phyloP scores from a whole-genome alignment of 2,888 invertebrate genomes.

The Drosophila nr. fundita region DNA sequence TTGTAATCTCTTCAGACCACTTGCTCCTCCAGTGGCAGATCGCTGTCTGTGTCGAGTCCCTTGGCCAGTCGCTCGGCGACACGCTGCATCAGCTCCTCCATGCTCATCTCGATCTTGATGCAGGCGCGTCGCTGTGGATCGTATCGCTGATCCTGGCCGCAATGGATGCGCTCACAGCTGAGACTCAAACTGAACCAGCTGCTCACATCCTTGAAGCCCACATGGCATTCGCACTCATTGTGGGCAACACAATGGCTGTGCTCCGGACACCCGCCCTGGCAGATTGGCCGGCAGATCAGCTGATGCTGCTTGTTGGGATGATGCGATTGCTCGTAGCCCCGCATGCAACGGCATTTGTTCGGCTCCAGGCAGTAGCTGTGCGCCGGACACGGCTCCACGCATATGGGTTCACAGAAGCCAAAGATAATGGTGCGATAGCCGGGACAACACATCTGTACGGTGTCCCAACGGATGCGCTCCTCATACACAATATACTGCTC shows the following conservation, averaged over 20 bases:
- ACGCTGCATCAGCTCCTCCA: conserved; percentile 81
- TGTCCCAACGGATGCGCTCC: conserved; percentile 79
- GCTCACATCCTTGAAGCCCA: conserved; percentile 82
- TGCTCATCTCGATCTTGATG: conserved; percentile 78
- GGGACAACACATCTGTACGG: conserved; percentile 74
- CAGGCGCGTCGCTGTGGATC: conserved; percentile 67
- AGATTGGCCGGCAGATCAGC: conserved; percentile 79
- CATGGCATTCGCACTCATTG: conserved; percentile 82
- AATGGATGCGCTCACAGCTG: conserved; percentile 77
- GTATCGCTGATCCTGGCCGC: conserved; percentile 77
- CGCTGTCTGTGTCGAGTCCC: conserved; percentile 47
- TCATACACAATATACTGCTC: conserved; percentile 74
- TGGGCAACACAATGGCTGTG: conserved; percentile 81
- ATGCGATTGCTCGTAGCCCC: conserved; percentile 80
- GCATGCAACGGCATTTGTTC: conserved; percentile 76
- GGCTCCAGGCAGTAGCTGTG: conserved; percentile 77
- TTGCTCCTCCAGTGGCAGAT: conserved; percentile 20
- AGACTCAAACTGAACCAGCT: conserved; percentile 69
- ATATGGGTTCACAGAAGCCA: conserved; percentile 83
- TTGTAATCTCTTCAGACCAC: conserved; percentile 5
- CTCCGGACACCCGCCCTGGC: conserved; percentile 79
- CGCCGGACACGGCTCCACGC: conserved; percentile 82
- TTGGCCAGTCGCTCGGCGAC: conserved; percentile 75
- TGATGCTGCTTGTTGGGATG: conserved; percentile 69
- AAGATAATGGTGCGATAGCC: conserved; percentile 79